Conservation (phyloP, 2,797 vertebrate species). For the Schizothorax lantsangensis region DNA sequence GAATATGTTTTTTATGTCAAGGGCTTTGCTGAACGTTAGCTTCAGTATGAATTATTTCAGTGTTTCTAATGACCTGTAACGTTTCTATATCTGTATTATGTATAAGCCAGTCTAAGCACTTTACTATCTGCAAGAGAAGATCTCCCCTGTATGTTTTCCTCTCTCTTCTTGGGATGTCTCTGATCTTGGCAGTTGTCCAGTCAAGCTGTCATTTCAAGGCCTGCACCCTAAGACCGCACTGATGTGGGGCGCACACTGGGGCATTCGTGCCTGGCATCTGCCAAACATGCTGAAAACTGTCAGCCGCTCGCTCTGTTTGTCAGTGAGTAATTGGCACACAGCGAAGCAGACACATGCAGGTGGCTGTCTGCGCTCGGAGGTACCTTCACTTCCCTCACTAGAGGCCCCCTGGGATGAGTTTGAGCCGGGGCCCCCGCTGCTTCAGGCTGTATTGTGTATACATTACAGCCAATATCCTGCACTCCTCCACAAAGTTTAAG, state of each 20-base stretch:
- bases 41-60: neutral
- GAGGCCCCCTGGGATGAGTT: conserved; percentile 78
- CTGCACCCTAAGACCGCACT: conserved; percentile 65
- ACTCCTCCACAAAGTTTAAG: conserved; percentile 80
- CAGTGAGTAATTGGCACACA: conserved; percentile 80
- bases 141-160: conserved; percentile 14
- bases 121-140: conserved; percentile 17
- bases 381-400: conserved; percentile 68
- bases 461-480: conserved; percentile 81
- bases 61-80: neutral
- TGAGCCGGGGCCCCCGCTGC: conserved; percentile 72
- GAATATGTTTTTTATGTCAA: neutral
- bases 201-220: conserved; percentile 75
- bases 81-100: neutral
- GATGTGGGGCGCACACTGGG: conserved; percentile 67
- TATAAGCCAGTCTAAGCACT: conserved; percentile 14
- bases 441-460: conserved; percentile 76
- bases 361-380: conserved; percentile 71
- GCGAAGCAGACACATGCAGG: conserved; percentile 77
- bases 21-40: neutral
- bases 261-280: conserved; percentile 64
- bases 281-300: conserved; percentile 61
- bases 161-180: conserved; percentile 40
- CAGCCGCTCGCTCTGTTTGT: conserved; percentile 71
- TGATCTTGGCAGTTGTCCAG: conserved; percentile 72